Percentiles rank a stretch among this genome's conserved stretches.
These are phyloP conservation scores for Silurus asotus DNA, from an alignment of 2,113 vertebrate genomes.

Conservation along the genomic window DNA sequence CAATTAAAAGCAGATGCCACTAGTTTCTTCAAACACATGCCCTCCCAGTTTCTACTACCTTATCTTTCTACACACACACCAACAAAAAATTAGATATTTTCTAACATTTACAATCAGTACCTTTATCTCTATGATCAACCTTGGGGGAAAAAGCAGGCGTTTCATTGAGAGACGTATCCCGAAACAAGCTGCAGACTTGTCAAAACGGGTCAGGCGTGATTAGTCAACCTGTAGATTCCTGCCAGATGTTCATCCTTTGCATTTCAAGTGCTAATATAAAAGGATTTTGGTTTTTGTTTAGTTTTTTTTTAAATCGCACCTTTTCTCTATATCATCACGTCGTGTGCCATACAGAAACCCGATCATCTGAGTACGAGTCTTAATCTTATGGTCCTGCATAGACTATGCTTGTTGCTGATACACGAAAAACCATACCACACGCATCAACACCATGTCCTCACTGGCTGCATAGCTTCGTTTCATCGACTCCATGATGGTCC, in stretches of 20 bases:
- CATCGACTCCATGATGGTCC: background rate
- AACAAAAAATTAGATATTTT: slow-evolving; percentile 9
- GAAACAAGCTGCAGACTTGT: slow-evolving; percentile 2
- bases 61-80: background rate
- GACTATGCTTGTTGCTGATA: background rate
- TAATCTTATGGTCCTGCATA: background rate
- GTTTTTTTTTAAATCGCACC: background rate
- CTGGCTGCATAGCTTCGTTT: background rate
- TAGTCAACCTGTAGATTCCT: slow-evolving; percentile 23
- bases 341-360: background rate
- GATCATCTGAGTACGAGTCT: too few relatives aligned
- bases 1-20: slow-evolving; percentile 58
- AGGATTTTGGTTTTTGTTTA: background rate
- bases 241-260: slow-evolving; percentile 12
- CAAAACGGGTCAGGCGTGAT: slow-evolving; percentile 14
- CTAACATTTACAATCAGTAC: slow-evolving; percentile 23
- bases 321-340: background rate
- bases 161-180: background rate
- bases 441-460: background rate
- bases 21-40: slow-evolving; percentile 14
- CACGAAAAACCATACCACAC: background rate
- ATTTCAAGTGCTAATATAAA: slow-evolving; percentile 4
- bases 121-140: background rate
- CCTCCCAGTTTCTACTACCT: slow-evolving; percentile 21
- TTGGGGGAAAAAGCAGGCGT: background rate